Percentiles rank a stretch among this genome's conserved stretches.
phyloP scores from a whole-genome alignment of 2,888 invertebrate species.

The Onthophagus sagittarius region DNA sequence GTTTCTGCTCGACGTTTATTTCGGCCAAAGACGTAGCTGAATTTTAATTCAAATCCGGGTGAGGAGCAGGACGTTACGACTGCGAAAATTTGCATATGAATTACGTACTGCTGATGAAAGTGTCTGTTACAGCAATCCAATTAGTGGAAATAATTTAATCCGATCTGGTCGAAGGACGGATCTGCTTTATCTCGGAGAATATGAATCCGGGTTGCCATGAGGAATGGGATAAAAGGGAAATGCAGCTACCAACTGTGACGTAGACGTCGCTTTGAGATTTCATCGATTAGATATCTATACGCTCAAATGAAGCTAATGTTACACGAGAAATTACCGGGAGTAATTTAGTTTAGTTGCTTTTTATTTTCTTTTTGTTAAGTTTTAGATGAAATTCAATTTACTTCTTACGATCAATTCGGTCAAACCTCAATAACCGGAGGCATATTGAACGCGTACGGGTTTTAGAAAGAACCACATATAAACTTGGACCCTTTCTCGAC shows the following conservation, averaged over 20 bases:
- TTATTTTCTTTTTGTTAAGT: too few species aligned
- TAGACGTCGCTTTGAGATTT: background rate
- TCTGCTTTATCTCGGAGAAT: background rate
- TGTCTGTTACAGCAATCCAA: background rate
- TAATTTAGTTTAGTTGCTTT: background rate
- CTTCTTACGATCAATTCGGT: background rate
- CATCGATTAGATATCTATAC: background rate
- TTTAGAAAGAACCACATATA: background rate
- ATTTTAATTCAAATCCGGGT: background rate
- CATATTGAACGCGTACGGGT: background rate
- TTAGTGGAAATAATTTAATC: conserved; percentile 3
- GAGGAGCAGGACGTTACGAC: background rate
- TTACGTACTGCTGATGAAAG: conserved; percentile 3
- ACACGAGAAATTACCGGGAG: background rate
- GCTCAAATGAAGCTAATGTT: background rate
- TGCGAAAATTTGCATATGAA: conserved; percentile 3
- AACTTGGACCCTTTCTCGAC: background rate
- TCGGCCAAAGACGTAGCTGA: background rate
- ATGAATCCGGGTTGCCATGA: background rate
- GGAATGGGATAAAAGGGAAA: background rate
- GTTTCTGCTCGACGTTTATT: background rate
- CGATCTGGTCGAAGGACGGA: background rate
- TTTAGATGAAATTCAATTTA: background rate
- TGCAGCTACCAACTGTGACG: background rate
- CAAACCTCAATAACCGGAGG: background rate